Evolutionary conservation across 2,113 vertebrate species (phyloP).

Genomic region (Pygoscelis antarcticus): DNA sequence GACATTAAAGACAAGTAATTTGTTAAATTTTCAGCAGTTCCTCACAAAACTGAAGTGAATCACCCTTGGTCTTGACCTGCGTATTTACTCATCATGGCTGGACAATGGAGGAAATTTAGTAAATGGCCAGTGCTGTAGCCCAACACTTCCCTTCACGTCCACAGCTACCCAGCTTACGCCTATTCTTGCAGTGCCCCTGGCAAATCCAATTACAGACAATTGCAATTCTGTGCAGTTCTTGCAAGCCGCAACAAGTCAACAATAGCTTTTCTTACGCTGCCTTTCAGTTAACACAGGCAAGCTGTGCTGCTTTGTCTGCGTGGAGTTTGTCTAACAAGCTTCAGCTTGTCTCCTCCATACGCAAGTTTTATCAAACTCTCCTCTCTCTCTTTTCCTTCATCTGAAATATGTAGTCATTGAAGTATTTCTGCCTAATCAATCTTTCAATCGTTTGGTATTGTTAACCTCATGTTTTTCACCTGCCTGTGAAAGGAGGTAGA

Average conservation of each 20-base stretch:
- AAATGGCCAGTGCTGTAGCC: not conserved
- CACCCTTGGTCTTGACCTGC: not conserved
- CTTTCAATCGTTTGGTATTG: not conserved
- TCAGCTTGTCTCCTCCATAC: slow-evolving; percentile 54
- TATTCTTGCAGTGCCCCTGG: not conserved
- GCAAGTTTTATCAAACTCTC: slow-evolving; percentile 41
- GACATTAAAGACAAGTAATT: not conserved
- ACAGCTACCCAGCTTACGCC: not conserved
- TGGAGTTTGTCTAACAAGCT: slow-evolving; percentile 72
- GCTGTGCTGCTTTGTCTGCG: slow-evolving; percentile 50
- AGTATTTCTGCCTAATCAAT: not conserved
- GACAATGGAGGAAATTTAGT: not conserved
- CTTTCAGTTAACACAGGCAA: slow-evolving; percentile 39
- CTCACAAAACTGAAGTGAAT: not conserved
- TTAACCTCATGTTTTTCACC: not conserved
- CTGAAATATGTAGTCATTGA: not conserved
- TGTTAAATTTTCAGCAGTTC: not conserved
- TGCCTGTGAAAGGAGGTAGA: not conserved
- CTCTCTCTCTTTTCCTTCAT: not conserved
- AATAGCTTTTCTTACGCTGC: slow-evolving; percentile 48
- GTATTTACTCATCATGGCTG: not conserved
- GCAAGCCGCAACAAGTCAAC: slow-evolving; percentile 76
- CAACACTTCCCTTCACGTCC: not conserved
- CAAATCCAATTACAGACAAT: not conserved
- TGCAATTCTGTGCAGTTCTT: not conserved